phyloP scores from a whole-genome alignment of 2,113 vertebrate species.

The Oncorhynchus kisutch region DNA sequence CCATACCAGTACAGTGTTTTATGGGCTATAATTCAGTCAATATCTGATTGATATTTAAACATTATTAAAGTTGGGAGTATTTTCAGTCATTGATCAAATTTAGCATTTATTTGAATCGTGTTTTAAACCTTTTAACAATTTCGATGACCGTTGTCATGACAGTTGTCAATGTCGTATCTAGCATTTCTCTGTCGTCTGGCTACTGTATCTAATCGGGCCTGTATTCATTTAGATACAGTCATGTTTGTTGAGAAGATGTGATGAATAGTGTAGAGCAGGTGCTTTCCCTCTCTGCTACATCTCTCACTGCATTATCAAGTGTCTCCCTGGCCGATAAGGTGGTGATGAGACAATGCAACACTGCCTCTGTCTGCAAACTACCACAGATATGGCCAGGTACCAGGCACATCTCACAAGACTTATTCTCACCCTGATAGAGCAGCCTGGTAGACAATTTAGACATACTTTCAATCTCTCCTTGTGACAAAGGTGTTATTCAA shows the following conservation, averaged over 20 bases:
- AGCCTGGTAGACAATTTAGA: constrained; percentile 53
- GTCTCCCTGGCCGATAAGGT: constrained; percentile 44
- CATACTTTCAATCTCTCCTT: constrained; percentile 53
- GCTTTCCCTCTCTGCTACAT: not conserved
- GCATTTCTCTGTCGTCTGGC: constrained; percentile 18
- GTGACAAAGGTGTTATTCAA: constrained; percentile 48
- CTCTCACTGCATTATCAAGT: constrained; percentile 49
- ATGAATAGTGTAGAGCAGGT: constrained; percentile 47
- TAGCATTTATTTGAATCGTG: too few species aligned
- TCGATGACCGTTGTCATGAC: too few species aligned
- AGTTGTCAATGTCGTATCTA: too few species aligned
- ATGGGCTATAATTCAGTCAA: too few species aligned
- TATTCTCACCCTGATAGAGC: constrained; percentile 61
- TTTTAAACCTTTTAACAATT: too few species aligned
- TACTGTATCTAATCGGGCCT: constrained; percentile 46
- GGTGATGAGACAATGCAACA: constrained; percentile 58
- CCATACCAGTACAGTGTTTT: too few species aligned
- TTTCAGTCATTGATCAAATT: too few species aligned
- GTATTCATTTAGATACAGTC: constrained; percentile 24
- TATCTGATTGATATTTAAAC: too few species aligned
- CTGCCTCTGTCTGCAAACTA: constrained; percentile 40
- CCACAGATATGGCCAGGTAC: constrained; percentile 52
- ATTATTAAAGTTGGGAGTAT: too few species aligned
- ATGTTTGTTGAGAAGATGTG: constrained; percentile 15
- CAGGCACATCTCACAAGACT: constrained; percentile 66